Evolutionary conservation across 2,888 invertebrate species (phyloP), one percentile per base, ranked within the genome.

Genomic region (Rhyacophila evoluta): DNA sequence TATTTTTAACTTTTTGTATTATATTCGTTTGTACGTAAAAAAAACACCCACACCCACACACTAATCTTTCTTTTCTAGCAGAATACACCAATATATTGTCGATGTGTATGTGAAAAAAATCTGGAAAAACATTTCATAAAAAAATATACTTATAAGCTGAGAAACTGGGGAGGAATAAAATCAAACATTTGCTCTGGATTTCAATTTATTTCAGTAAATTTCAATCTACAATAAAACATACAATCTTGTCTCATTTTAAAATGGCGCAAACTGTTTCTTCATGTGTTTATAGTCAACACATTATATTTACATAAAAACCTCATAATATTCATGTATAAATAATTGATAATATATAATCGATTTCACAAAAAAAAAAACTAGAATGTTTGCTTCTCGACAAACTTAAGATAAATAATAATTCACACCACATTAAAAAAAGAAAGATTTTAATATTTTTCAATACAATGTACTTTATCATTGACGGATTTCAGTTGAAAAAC

Each of bases 121-220:
- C n/a, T n/a, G n/a, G n/a, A n/a, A n/a, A n/a, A n/a, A n/a, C n/a
- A n/a, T n/a, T n/a, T n/a, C n/a, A n/a, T n/a, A n/a, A n/a, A n/a
- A n/a, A n/a, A n/a, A n/a, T n/a, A n/a, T n/a, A n/a, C n/a, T n/a
- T n/a, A n/a, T n/a, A n/a, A n/a, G n/a, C n/a, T n/a, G n/a, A n/a
- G n/a, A n/a, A n/a, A n/a, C n/a, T n/a, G n/a, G n/a, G n/a, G n/a
- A 39, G 41, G 74, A 75, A 39, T 33, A 79, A 73, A 75, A 27
- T 70, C 67, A 81, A 77, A 79, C 77, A 73, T 38, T 38, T 78
- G 74, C 74, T 74, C 74, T 74, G 76, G 79, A 82, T 79, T 79
- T 81, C 76, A 81, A 74, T 82, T 81, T 82, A 82, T 82, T 82
- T 82, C 77, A 76, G 73, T 82, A 80, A 82, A 79, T 82, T 79